These are phyloP conservation scores for Aphodius granarius DNA, from an alignment of 2,888 invertebrate genomes.

Conservation along the genomic window DNA sequence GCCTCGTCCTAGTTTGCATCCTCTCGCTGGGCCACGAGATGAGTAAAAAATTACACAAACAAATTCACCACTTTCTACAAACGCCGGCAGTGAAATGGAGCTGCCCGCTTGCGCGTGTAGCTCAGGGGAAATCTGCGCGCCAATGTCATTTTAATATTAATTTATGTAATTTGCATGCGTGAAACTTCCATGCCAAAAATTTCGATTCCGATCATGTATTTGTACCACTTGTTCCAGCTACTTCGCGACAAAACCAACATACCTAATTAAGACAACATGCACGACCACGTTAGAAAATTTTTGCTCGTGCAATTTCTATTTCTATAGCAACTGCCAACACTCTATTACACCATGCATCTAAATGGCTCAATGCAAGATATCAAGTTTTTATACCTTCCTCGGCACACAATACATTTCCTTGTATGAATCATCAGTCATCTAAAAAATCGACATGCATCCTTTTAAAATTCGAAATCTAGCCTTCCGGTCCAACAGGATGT, in stretches of 20 bases:
- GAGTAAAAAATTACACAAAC: slow-evolving; percentile 7
- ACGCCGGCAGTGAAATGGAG: slow-evolving; percentile 22
- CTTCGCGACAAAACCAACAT: background rate
- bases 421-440: background rate
- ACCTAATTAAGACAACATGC: no score
- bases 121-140: slow-evolving; percentile 25
- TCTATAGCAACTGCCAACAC: background rate
- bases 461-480: no score
- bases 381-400: no score
- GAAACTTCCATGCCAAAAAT: slow-evolving; percentile 26
- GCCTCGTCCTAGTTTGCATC: background rate
- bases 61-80: slow-evolving; percentile 24
- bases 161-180: slow-evolving; percentile 27
- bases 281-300: background rate
- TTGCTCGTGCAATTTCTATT: background rate
- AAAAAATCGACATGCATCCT: no score
- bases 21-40: slow-evolving; percentile 5
- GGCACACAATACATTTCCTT: background rate
- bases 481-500: no score
- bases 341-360: background rate
- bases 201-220: slow-evolving; percentile 23
- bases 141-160: slow-evolving; percentile 25
- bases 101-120: background rate
- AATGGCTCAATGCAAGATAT: background rate
- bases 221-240: slow-evolving; percentile 21